A percentile compares a stretch with the other conserved stretches of the same genome.
phyloP scores from a whole-genome alignment of 1,140 invertebrate genomes.

The Anoplolepis gracilipes region DNA sequence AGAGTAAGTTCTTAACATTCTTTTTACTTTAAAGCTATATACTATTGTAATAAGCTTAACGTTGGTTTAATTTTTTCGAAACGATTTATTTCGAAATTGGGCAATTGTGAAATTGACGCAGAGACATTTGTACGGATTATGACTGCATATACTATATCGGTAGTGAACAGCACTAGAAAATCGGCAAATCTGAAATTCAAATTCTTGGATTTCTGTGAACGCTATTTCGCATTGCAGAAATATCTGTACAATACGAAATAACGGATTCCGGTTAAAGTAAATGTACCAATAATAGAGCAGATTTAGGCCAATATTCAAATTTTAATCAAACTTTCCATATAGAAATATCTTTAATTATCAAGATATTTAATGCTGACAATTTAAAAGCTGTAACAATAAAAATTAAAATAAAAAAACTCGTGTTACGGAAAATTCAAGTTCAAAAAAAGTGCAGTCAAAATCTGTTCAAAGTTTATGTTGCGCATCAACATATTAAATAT shows the following conservation, averaged over 20 bases:
- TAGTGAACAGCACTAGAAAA: slow-evolving; percentile 41
- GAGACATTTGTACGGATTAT: slow-evolving; percentile 37
- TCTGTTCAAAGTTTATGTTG: background rate
- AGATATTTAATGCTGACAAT: background rate
- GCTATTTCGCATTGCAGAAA: slow-evolving; percentile 28
- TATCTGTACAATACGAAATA: slow-evolving; percentile 38
- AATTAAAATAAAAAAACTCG: background rate
- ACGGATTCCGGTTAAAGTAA: slow-evolving; percentile 30
- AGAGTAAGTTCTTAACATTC: background rate
- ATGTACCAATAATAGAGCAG: background rate
- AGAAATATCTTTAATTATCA: background rate
- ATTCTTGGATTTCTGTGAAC: slow-evolving; percentile 33
- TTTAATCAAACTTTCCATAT: background rate
- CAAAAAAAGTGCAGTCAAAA: no score
- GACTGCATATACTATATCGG: slow-evolving; percentile 23
- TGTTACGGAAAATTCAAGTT: background rate
- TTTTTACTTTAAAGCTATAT: background rate
- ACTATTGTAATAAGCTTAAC: background rate
- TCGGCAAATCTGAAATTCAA: slow-evolving; percentile 44
- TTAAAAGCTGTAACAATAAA: background rate
- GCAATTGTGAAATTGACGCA: background rate
- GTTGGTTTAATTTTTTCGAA: slow-evolving; percentile 12
- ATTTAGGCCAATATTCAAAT: background rate
- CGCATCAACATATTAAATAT: background rate
- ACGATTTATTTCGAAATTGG: slow-evolving; percentile 33